Base-by-base conservation (phyloP, 2,888 invertebrate genomes). In the Blastobasis adustella region DNA sequence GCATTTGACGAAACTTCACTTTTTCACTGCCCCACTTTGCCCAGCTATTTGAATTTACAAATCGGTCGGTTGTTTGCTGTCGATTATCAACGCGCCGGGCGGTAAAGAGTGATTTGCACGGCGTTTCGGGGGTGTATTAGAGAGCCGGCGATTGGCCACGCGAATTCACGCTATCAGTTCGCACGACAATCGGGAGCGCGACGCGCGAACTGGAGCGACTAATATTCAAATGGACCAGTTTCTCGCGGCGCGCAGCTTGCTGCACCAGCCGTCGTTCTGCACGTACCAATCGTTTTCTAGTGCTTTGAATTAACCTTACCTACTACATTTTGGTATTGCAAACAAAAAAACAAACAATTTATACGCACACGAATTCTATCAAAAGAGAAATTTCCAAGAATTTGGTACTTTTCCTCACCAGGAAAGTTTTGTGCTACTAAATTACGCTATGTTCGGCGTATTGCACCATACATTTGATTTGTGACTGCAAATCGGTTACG, bases 1-100 rank as follows among this genome's bases (percentile, higher is more conserved):
- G 81, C 82, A 80, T 80, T 85, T 78, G 79, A 76, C 77, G 79
- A 87, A 83, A 82, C 82, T 83, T 85, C 84, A 82, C 86, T 85
- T 84, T 85, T 86, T 75, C 79, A 71, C 73, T 67, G 78, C 58
- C 69, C 79, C 64, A 79, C 76, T 80, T 81, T 70, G 60, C 60
- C 59, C 59, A 60, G 59, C 60, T 66, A 66, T 70, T 59, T 67
- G 68, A 68, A 70, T 75, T 71, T 71, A 68, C 71, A 67, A 71
- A 79, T 72, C 66, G 61, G 69, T 67, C 63, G 69, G 72, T 76
- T 82, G 77, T 82, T 82, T 82, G 72, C 73, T 57, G 54, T 63
- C 73, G 71, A 82, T 82, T 83, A 77, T 78, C 60, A 66, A 71
- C 79, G 79, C 76, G 59, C 71, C 73, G 71, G 63, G 62, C 62